Base-by-base conservation (phyloP, 1,140 invertebrate species). In the Cherax quadricarinatus region DNA sequence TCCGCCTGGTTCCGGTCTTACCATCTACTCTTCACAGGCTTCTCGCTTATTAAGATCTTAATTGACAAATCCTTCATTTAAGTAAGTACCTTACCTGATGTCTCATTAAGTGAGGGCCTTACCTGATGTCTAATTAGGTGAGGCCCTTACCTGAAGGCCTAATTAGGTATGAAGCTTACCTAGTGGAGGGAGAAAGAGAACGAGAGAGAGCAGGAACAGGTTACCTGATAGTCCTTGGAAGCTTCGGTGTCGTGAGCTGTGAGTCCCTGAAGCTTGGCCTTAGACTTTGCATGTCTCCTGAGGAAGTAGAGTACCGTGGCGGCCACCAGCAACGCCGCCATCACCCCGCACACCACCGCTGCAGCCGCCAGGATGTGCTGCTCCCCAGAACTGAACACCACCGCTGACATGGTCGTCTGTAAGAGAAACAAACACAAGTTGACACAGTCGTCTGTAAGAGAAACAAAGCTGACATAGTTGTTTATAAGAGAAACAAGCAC, bases 201-300 rank as follows among this genome's bases (percentile, higher is more conserved):
- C 30, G 30, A 41, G 30, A 41, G 30, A 41, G 30, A 10, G 53
- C 9, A 14, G 53, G 53, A 57, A 57, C 53, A 41, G 30, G 14
- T 88, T 94, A 97, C 97, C 96, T 99, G 98, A 95, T 99, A 99
- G 94, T 99, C 98, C 94, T 98, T 98, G 78, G 97, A 98, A 9
- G 98, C 97, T 95, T 99, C 98, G 0, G 97, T 97, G 88, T 98
- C 98, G 0, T 96, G 96, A n/a, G 96, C 96, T 5, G 95, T 95
- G 14, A 96, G 93, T 24, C 94, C 94, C 12, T 95, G 94, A 30
- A 97, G 96, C 94, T 98, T 99, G 94, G 96, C 96, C 94, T 96
- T 96, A 93, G 96, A 96, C 91, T 95, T 96, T 7, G 95, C 96
- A 94, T 98, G 97, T n/a, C 97, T 96, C 92, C 97, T 96, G 53